Conservation (phyloP, 2,797 vertebrate species). For the Enteromius treurensis region DNA sequence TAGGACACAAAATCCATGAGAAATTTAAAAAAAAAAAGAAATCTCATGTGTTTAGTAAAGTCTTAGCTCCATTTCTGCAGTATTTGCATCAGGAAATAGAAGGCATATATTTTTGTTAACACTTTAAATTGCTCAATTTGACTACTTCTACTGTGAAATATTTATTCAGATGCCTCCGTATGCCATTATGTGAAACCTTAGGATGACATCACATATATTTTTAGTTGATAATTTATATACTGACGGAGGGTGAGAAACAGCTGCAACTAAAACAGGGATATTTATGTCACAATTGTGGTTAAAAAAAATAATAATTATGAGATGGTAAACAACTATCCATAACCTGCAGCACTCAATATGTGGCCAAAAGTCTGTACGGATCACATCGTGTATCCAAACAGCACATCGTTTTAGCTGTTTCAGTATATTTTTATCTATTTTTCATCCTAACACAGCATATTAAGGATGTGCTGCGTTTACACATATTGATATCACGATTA, state of each 20-base stretch:
- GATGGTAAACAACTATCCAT: not conserved
- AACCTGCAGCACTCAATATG: constrained; percentile 12
- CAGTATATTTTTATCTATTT: not conserved
- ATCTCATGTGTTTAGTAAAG: not conserved
- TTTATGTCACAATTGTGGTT: not conserved
- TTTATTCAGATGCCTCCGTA: constrained; percentile 21
- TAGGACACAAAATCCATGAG: not conserved
- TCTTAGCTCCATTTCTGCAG: constrained; percentile 23
- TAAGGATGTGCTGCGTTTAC: constrained; percentile 2
- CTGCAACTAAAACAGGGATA: constrained; percentile 7
- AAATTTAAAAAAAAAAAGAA: not conserved
- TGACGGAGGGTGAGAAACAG: not conserved
- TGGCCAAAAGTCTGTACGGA: constrained; percentile 38
- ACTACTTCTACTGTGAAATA: constrained; percentile 44
- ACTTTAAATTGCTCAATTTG: constrained; percentile 8
- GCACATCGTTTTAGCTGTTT: not conserved
- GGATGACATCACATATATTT: not conserved
- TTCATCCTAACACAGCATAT: constrained; percentile 17
- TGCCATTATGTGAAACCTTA: constrained; percentile 20
- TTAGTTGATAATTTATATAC: not conserved
- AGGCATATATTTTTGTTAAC: constrained; percentile 47
- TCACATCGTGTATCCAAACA: constrained; percentile 6
- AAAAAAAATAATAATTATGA: not conserved
- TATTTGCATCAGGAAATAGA: constrained; percentile 40
- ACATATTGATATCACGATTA: constrained; percentile 27